phyloP scores from a whole-genome alignment of 1,140 invertebrate genomes.

The Pogonognathellus flavescens region DNA sequence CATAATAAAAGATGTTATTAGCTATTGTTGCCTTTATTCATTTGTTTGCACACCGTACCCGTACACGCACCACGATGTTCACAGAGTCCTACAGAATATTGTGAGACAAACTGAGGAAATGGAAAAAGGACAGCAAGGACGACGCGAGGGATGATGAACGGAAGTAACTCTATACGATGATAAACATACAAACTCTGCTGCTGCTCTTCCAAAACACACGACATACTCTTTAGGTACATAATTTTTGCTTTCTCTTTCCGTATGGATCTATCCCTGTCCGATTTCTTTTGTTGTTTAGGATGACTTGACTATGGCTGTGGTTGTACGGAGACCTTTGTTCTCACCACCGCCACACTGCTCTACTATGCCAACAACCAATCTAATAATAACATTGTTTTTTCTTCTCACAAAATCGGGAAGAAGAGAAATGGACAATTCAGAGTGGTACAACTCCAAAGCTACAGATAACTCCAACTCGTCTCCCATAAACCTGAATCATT shows the following conservation, averaged over 20 bases:
- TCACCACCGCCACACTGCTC: background rate
- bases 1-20: no score
- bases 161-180: conserved; percentile 40
- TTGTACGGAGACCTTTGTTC: background rate
- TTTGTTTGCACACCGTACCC: no score
- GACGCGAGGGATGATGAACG: background rate
- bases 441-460: background rate
- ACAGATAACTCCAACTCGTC: background rate
- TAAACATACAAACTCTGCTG: conserved; percentile 22
- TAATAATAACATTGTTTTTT: conserved; percentile 41
- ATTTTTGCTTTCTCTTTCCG: conserved; percentile 22
- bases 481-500: no score
- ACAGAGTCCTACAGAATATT: background rate
- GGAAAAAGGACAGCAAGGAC: background rate
- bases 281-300: background rate
- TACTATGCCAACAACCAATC: background rate
- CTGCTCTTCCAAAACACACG: background rate
- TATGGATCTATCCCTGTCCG: background rate
- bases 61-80: no score
- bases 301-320: background rate
- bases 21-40: no score
- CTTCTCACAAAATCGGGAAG: conserved; percentile 21
- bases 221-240: no score
- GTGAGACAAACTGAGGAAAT: conserved; percentile 30
- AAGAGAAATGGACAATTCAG: background rate